A percentile compares a stretch with the other conserved stretches of the same genome.
phyloP scores from a whole-genome alignment of 1,140 invertebrate species.

The Cardiocondyla obscurior region DNA sequence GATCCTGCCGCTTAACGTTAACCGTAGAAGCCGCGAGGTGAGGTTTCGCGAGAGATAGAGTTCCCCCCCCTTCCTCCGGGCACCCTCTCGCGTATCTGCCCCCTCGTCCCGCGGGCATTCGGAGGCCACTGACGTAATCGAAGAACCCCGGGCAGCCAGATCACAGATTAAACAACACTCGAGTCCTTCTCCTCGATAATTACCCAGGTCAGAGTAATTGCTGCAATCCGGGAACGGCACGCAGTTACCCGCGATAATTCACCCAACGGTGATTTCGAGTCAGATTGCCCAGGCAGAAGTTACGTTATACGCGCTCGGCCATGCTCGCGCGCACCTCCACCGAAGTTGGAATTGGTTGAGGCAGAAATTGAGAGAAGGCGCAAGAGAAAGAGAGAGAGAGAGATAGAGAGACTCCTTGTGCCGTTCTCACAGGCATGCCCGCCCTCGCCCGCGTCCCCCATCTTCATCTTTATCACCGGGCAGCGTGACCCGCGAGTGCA shows the following conservation, averaged over 20 bases:
- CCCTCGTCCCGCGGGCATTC: slow-evolving; percentile 45
- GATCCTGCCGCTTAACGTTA: slow-evolving; percentile 33
- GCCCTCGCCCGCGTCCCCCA: neutral
- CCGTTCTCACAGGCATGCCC: slow-evolving; percentile 53
- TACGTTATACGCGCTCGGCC: slow-evolving; percentile 75
- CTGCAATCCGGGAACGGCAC: slow-evolving; percentile 82
- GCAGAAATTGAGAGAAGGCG: slow-evolving; percentile 75
- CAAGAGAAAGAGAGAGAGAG: neutral
- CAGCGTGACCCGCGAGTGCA: slow-evolving; percentile 41
- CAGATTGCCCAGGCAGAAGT: slow-evolving; percentile 81
- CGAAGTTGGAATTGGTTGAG: slow-evolving; percentile 83
- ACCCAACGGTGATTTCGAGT: slow-evolving; percentile 81
- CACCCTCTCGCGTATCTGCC: neutral
- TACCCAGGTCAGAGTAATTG: slow-evolving; percentile 81
- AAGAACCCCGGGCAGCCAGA: slow-evolving; percentile 77
- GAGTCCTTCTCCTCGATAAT: slow-evolving; percentile 83
- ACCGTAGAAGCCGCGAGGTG: slow-evolving; percentile 6
- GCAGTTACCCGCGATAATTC: slow-evolving; percentile 83
- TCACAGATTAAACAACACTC: slow-evolving; percentile 83
- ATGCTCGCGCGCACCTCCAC: slow-evolving; percentile 52
- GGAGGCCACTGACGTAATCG: slow-evolving; percentile 78
- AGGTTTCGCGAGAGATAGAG: slow-evolving; percentile 28
- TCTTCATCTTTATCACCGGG: neutral
- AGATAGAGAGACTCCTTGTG: slow-evolving; percentile 37
- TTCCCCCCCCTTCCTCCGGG: neutral